Base-by-base conservation (phyloP, 2,888 invertebrate species). In the Volucella inanis region DNA sequence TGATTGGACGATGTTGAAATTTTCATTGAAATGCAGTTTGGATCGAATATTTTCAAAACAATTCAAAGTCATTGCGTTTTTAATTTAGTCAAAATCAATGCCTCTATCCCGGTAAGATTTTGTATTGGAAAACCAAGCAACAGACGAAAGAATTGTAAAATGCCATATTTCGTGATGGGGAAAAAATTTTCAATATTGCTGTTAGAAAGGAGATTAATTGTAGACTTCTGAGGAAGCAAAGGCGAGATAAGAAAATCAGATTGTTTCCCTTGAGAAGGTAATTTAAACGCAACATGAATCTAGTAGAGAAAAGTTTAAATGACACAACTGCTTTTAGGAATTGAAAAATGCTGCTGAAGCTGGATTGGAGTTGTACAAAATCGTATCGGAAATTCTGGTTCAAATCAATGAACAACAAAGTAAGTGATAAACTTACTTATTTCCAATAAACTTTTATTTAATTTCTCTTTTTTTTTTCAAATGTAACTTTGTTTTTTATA, bases 291-390 rank as follows among this genome's bases (percentile, higher is more conserved):
- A 31, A 31, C 31, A 31, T 31, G 22, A 22, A 22, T 2, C 22
- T 22, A 14, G 9, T 14, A 4, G 12, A 41, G 8, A 31, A 22
- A 18, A 0, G 0, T 6, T 52, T 8, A 11, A 0, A 38, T 50
- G 14, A 10, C 22, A 22, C 39, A 0, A 8, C 18, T 67, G 57
- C 61, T 78, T 47, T 55, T 64, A 94, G 90, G 94, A 97, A 89
- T 93, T 97, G 52, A 97, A 97, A 91, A 95, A 94, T 89, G 96
- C 96, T 0, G 96, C 97, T 0, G 96, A 96, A 88, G 96, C 96
- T 8, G 95, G 95, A 54, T 92, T 97, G 87, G 97, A 97, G 91
- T 90, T 95, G 62, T 95, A 95, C 89, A 93, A 93, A 89, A 95
- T 95, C 93, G 91, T 95, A 41, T 93, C 94, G 0, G 95, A 95